phyloP scores from a whole-genome alignment of 2,888 invertebrate species.

The Amiota mariae region DNA sequence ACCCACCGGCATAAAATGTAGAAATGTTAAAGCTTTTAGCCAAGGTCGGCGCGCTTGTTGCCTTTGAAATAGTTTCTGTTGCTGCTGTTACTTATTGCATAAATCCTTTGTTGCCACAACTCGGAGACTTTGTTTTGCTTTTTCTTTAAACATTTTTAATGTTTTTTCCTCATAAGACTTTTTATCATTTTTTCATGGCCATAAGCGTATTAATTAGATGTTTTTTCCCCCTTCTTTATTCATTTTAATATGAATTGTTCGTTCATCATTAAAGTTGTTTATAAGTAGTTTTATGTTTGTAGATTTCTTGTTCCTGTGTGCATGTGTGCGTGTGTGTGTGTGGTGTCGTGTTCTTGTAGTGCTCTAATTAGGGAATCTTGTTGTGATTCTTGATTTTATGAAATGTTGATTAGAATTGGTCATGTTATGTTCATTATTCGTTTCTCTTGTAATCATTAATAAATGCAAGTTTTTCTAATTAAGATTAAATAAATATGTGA shows the following conservation, averaged over 20 bases:
- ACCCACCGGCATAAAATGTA: not conserved
- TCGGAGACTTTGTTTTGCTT: too few relatives aligned
- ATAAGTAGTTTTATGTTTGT: constrained; percentile 31
- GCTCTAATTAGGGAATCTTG: constrained; percentile 9
- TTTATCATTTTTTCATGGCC: too few relatives aligned
- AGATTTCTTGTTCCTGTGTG: constrained; percentile 19
- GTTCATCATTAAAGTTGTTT: constrained; percentile 36
- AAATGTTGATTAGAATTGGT: constrained; percentile 4
- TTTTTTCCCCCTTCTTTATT: constrained; percentile 35
- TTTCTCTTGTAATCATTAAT: too few relatives aligned
- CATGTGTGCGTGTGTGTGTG: not conserved
- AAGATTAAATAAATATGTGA: too few relatives aligned
- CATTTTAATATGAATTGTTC: constrained; percentile 42
- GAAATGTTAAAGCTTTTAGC: not conserved
- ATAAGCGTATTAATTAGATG: too few relatives aligned
- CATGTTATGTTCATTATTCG: too few relatives aligned
- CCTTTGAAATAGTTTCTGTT: not conserved
- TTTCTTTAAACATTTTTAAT: constrained; percentile 52
- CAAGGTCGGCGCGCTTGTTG: not conserved
- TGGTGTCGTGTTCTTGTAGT: not conserved
- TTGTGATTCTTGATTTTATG: constrained; percentile 7
- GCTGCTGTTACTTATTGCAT: not conserved
- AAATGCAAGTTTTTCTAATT: too few relatives aligned
- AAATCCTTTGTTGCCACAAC: too few relatives aligned
- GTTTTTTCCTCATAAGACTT: too few relatives aligned